A percentile compares a stretch with the other conserved stretches of the same genome.
Evolutionary conservation across 2,113 vertebrate genomes (phyloP).

Genomic region (Nesogale talazaci): DNA sequence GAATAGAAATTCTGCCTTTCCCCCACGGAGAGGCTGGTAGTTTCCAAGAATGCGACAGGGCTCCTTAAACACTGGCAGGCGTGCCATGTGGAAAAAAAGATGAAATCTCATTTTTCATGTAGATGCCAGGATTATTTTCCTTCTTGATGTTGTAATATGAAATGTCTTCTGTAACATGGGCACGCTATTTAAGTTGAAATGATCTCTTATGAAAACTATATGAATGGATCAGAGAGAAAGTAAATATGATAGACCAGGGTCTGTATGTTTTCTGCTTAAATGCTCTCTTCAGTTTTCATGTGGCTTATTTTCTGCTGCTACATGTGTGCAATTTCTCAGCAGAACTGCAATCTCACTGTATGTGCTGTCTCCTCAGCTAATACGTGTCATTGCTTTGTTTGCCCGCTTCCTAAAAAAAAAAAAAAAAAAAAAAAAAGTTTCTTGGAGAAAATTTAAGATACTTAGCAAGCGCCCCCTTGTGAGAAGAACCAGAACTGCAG

Average conservation of each 20-base stretch:
- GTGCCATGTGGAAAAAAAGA: not conserved
- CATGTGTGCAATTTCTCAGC: not conserved
- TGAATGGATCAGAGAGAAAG: not conserved
- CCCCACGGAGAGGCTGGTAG: too few relatives aligned
- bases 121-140: not conserved
- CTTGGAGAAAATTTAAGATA: conserved; percentile 45
- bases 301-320: not conserved
- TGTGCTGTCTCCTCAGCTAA: conserved; percentile 41
- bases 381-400: conserved; percentile 52
- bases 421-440: conserved; percentile 62
- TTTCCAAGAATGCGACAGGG: too few relatives aligned
- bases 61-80: not conserved
- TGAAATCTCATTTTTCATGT: conserved; percentile 5
- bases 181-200: conserved; percentile 23
- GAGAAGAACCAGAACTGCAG: conserved; percentile 56
- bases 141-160: conserved; percentile 20
- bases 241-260: not conserved
- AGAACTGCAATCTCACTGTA: conserved; percentile 24
- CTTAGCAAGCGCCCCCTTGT: conserved; percentile 63
- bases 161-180: not conserved
- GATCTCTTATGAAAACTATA: conserved; percentile 7
- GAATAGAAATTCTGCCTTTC: too few relatives aligned
- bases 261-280: not conserved
- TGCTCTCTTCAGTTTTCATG: not conserved
- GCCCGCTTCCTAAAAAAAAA: conserved; percentile 56